Conservation (phyloP, 2,113 vertebrate species). For the Urocolius indicus region DNA sequence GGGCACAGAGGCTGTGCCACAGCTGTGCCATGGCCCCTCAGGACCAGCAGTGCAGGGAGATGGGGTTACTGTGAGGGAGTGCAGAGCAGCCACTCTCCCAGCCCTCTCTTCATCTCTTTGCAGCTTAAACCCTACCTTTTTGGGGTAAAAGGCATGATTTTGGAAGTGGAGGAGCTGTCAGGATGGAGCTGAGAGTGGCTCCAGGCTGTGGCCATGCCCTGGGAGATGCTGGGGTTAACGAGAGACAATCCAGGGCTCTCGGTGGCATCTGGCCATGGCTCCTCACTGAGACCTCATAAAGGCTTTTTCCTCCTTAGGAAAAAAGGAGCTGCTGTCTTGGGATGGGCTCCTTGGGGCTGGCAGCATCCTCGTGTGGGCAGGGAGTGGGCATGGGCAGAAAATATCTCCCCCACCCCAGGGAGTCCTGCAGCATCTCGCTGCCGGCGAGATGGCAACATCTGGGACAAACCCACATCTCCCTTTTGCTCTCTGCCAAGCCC, state of each 20-base stretch:
- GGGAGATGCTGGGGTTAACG: not conserved
- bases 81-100: not conserved
- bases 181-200: not conserved
- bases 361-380: not conserved
- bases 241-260: not conserved
- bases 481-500: not conserved
- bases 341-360: not conserved
- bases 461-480: not conserved
- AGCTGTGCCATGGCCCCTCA: accelerated
- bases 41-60: not conserved
- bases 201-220: accelerated
- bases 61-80: accelerated
- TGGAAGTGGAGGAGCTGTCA: not conserved
- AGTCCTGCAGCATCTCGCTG: not conserved
- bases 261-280: not conserved
- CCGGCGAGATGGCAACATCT: not conserved
- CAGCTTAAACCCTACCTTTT: not conserved
- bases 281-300: slow-evolving; percentile 39
- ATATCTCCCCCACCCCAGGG: not conserved
- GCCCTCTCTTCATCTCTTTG: not conserved
- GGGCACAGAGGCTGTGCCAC: accelerated
- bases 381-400: not conserved
- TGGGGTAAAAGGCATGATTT: not conserved
- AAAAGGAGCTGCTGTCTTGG: slow-evolving; percentile 29
- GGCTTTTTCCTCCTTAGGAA: slow-evolving; percentile 63